phyloP scores from a whole-genome alignment of 2,113 vertebrate species.

The Colistium nudipinnis region DNA sequence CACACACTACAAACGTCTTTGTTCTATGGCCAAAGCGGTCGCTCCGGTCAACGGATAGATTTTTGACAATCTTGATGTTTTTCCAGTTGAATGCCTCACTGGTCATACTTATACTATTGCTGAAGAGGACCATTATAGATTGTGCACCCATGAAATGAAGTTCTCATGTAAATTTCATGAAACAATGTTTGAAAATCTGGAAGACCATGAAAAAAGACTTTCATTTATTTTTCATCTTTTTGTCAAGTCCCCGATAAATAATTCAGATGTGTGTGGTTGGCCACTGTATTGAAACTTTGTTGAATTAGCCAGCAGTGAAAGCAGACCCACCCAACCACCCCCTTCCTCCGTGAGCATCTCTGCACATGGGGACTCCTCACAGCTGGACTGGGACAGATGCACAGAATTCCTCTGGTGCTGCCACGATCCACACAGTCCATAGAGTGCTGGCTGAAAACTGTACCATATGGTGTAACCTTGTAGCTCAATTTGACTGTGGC shows the following conservation, averaged over 20 bases:
- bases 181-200: conserved; percentile 83
- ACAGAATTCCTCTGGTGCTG: conserved; percentile 76
- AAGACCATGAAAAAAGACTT: conserved; percentile 81
- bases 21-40: background rate
- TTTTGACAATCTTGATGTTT: conserved; percentile 19
- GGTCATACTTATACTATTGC: conserved; percentile 20
- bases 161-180: conserved; percentile 84
- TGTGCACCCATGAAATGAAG: conserved; percentile 76
- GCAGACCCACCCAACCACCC: conserved; percentile 44
- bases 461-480: conserved; percentile 67
- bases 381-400: conserved; percentile 77
- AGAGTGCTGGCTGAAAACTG: conserved; percentile 38
- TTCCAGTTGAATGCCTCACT: conserved; percentile 26
- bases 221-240: conserved; percentile 87
- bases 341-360: conserved; percentile 55
- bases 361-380: conserved; percentile 57
- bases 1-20: background rate
- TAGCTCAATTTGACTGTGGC: conserved; percentile 43
- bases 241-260: conserved; percentile 84
- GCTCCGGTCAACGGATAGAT: background rate
- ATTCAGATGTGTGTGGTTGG: conserved; percentile 79
- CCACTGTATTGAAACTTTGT: conserved; percentile 81
- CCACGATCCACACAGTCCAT: conserved; percentile 58
- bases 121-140: conserved; percentile 70
- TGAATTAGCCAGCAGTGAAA: conserved; percentile 80